phyloP scores from a whole-genome alignment of 2,797 vertebrate species.

The Mormyrus hasselquistii region DNA sequence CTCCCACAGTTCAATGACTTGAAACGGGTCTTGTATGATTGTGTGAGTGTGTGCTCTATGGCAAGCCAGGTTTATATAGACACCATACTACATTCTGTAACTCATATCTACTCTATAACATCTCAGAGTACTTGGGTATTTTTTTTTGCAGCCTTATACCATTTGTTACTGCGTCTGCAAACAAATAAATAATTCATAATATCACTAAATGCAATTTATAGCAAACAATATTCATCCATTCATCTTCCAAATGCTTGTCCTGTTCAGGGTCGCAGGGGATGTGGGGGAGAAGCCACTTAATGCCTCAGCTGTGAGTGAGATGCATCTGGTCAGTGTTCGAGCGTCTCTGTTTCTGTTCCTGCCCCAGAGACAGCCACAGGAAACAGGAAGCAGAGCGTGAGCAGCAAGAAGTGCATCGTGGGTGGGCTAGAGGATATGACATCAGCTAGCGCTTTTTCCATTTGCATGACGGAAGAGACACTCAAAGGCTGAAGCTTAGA shows the following conservation, averaged over 20 bases:
- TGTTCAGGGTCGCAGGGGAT: neutral
- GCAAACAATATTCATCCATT: neutral
- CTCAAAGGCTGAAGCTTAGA: neutral
- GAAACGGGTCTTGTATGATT: neutral
- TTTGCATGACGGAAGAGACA: neutral
- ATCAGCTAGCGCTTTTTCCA: neutral
- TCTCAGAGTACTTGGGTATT: neutral
- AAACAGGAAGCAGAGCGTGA: neutral
- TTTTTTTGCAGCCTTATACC: neutral
- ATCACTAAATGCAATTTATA: neutral
- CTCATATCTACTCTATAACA: neutral
- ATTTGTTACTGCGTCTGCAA: neutral
- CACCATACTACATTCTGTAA: neutral
- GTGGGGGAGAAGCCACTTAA: neutral
- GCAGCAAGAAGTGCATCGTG: neutral
- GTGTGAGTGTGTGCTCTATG: neutral
- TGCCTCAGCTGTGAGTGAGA: neutral
- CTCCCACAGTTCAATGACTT: neutral
- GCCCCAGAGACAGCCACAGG: neutral
- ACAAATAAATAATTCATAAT: neutral
- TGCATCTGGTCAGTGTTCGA: neutral
- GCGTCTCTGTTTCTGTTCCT: neutral
- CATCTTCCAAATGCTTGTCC: neutral
- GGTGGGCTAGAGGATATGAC: neutral
- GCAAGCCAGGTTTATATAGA: neutral